These are phyloP conservation scores for Microctonus hyperodae DNA, from an alignment of 2,888 invertebrate species.

Conservation along the genomic window DNA sequence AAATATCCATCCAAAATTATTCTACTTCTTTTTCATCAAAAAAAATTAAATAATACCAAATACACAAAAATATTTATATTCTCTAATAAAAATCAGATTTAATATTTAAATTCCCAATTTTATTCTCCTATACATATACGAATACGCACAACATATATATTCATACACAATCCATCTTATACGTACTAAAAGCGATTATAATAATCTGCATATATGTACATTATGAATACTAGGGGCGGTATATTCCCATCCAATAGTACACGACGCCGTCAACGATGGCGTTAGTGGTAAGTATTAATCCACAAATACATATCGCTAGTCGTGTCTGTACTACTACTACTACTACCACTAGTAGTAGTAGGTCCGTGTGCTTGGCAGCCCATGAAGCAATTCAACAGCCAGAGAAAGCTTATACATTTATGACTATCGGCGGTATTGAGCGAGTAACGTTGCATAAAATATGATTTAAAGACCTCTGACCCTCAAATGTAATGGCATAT, in stretches of 20 bases:
- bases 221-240: not conserved
- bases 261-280: not conserved
- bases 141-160: too few relatives aligned
- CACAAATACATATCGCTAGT: too few relatives aligned
- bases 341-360: too few relatives aligned
- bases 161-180: too few relatives aligned
- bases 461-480: constrained; percentile 52
- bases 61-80: not conserved
- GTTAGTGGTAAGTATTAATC: not conserved
- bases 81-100: not conserved
- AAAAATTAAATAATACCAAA: not conserved
- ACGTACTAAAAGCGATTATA: not conserved
- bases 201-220: not conserved
- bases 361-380: not conserved
- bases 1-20: too few relatives aligned
- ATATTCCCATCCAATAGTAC: not conserved
- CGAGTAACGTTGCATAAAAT: constrained; percentile 49
- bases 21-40: not conserved
- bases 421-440: constrained; percentile 47
- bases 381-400: constrained; percentile 3
- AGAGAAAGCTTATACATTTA: constrained; percentile 41
- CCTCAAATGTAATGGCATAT: constrained; percentile 34
- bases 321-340: too few relatives aligned
- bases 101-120: not conserved
- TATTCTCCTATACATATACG: too few relatives aligned